Evolutionary conservation across 2,888 invertebrate genomes (phyloP), one percentile per base, ranked within the genome.

Genomic region (Protodeltote pygarga): DNA sequence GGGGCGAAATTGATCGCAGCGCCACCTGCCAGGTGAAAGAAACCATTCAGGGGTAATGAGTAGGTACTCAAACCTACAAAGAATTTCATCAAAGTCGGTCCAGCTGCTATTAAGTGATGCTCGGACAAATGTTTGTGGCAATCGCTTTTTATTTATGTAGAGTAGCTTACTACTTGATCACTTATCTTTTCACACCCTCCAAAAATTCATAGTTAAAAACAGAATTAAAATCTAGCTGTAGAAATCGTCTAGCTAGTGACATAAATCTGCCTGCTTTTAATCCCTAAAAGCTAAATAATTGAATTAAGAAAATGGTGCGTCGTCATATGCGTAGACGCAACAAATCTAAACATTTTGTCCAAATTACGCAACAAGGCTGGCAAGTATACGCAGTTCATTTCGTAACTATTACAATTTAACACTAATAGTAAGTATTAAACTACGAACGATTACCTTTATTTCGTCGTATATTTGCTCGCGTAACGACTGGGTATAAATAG

Each of bases 401-500:
- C 49, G 35, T 29, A 65, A 57, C 46, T 33, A 53, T 20, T 37
- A 9, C 16, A 33, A 23, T 31, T 29, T 29, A 14, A 32, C 16
- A 49, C 10, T 41, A 34, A 24, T 57, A 40, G 23, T 23, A 32
- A 29, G 13, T 24, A 29, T 50, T 55, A 40, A 62, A 55, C 63
- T 62, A 6, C 47, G 57, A 27, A 25, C 44, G 41, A 35, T 34
- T 41, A 47, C 58, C 33, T 34, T 37, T 37, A 48, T 34, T 58
- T 37, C 48, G 25, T 31, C 8, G 40, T 39, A 16, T 32, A 45
- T 44, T 42, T 50, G 51, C 44, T 46, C 37, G 51, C 55, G 34
- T 55, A 65, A 63, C 69, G 44, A 65, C 55, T 21, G 33, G 40
- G 28, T 50, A 57, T 62, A 65, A 71, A 75, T 70, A 70, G 50